Percentiles rank a stretch among this genome's conserved stretches.
Conservation (phyloP, 1,140 invertebrate species). For the Atta texana region DNA sequence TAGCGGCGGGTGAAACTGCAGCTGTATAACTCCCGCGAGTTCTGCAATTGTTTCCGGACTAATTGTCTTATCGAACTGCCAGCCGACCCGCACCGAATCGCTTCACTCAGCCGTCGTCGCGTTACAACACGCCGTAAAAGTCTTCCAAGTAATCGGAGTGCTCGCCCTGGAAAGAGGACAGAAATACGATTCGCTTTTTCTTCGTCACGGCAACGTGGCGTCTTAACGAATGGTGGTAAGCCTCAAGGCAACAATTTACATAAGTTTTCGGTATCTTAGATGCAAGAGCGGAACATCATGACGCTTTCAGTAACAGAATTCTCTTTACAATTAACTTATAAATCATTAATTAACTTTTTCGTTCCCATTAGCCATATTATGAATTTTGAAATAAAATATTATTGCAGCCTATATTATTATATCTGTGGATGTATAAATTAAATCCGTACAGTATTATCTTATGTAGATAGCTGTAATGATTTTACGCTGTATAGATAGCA, state of each 20-base stretch:
- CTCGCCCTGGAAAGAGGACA: conserved; percentile 39
- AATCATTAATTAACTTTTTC: not conserved
- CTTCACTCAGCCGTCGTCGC: conserved; percentile 42
- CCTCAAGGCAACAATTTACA: conserved; percentile 8
- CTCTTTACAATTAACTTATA: not conserved
- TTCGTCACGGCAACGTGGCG: not conserved
- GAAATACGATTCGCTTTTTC: conserved; percentile 17
- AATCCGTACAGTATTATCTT: not conserved
- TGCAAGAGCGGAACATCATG: not conserved
- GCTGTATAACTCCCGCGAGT: conserved; percentile 73
- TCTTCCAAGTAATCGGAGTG: conserved; percentile 4
- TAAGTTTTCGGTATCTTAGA: not conserved
- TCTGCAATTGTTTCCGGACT: conserved; percentile 78
- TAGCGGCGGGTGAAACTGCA: conserved; percentile 71
- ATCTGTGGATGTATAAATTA: not conserved
- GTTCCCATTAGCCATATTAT: not conserved
- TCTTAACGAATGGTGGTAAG: conserved; percentile 13
- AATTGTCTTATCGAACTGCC: conserved; percentile 76
- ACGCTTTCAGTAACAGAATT: not conserved
- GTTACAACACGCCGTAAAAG: conserved; percentile 65
- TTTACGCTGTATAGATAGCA: not conserved
- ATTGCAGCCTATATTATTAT: not conserved
- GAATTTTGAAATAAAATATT: not conserved
- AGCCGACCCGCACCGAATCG: conserved; percentile 50
- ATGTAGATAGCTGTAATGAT: not conserved